Base-by-base conservation (phyloP, 2,113 vertebrate species). In the Ciconia maguari region DNA sequence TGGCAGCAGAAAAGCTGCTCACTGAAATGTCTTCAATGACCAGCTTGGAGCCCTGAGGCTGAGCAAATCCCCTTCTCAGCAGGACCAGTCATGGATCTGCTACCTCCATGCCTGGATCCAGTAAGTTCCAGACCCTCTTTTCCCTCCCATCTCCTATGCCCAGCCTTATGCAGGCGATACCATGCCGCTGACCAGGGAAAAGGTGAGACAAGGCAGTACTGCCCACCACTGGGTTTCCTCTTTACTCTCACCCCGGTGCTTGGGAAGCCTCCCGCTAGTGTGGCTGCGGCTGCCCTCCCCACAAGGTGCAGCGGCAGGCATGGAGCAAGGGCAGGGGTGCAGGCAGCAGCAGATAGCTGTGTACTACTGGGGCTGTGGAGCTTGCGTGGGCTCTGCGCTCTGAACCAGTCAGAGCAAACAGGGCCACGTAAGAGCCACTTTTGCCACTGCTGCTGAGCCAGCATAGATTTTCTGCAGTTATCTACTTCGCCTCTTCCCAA, bases 321-420 rank as follows among this genome's bases (percentile, higher is more conserved):
- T 0, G 3, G 16, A 42, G 49, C 4, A 15, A 20, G 2, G 64
- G 44, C 30, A 77, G 49, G 13, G 9, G 3, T 12, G 17, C 46
- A 25, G 51, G 24, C 52, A 72, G 64, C 52, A 49, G 17, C 60
- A 52, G 25, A 6, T 1, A 42, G 11, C 17, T 70, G 26, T 16
- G n/a, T 25, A 1, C 44, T 13, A 1, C 10, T 1, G 10, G 13
- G 25, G 13, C 80, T 55, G 19, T 9, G 29, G n/a, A 26, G 14
- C 13, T 77, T 42, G 6, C 44, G 69, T 89, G 18, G 16, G 30
- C 18, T 54, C 42, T 68, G 2, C 0, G 0, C 38, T 62, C 42
- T 36, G n/a, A 51, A 64, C 14, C 16, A 13, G 13, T 32, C 22
- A 36, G 48, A 65, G 17, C 21, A 78, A 64, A 74, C 1, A 5